Evolutionary conservation across 2,113 vertebrate species (phyloP).

Genomic region (Butastur rufipennis): DNA sequence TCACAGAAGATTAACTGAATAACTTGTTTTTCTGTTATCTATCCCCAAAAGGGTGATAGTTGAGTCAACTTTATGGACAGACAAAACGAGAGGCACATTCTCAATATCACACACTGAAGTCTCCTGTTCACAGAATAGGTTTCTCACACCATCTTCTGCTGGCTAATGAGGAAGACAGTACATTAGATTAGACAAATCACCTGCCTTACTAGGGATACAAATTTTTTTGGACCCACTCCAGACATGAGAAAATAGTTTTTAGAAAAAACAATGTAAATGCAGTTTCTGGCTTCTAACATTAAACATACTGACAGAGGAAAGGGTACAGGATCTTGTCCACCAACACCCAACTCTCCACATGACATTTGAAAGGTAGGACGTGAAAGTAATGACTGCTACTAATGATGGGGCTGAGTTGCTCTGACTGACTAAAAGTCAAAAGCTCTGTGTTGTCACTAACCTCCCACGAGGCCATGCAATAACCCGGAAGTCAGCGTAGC

Average conservation of each 20-base stretch:
- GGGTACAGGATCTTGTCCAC: background rate
- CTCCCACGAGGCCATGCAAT: background rate
- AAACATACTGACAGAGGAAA: background rate
- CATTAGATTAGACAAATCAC: background rate
- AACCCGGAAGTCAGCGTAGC: background rate
- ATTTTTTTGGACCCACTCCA: background rate
- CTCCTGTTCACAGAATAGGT: background rate
- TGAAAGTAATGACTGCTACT: background rate
- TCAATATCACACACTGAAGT: background rate
- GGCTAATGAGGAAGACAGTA: background rate
- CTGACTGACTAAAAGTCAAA: background rate
- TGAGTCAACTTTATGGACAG: background rate
- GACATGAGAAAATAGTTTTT: background rate
- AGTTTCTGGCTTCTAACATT: background rate
- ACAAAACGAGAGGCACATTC: background rate
- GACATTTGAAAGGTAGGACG: background rate
- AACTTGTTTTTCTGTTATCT: background rate
- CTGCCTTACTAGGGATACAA: background rate
- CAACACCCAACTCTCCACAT: background rate
- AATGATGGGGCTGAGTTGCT: background rate
- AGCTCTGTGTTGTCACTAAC: background rate
- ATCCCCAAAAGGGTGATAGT: background rate
- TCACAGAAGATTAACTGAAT: background rate
- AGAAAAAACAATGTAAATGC: background rate
- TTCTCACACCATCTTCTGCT: background rate